phyloP scores from a whole-genome alignment of 2,888 invertebrate genomes.

The Thalpophila matura region DNA sequence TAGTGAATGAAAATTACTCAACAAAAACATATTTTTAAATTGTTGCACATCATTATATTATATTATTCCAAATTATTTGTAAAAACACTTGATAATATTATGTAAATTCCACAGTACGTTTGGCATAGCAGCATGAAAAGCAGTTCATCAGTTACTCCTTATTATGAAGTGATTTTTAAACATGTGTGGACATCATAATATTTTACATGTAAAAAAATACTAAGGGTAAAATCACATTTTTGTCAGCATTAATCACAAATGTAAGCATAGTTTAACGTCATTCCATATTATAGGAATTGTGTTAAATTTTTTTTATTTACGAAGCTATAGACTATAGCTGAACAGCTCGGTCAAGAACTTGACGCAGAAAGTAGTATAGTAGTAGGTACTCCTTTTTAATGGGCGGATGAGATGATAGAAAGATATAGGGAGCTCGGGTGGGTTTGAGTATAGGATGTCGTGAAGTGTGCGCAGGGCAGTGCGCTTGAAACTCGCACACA shows the following conservation, averaged over 20 bases:
- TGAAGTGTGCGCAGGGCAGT: too few species aligned
- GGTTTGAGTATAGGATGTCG: too few species aligned
- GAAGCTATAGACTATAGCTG: too few species aligned
- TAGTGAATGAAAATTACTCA: conserved; percentile 20
- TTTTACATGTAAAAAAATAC: conserved; percentile 5
- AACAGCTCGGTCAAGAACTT: too few species aligned
- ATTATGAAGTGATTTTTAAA: conserved; percentile 28
- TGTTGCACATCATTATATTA: conserved; percentile 32
- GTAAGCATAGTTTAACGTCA: not conserved
- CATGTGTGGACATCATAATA: conserved; percentile 11
- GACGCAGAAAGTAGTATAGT: too few species aligned
- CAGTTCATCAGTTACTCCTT: conserved; percentile 40
- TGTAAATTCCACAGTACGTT: conserved; percentile 39
- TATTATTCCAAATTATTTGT: conserved; percentile 50
- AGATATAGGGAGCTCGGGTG: too few species aligned
- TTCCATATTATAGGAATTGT: too few species aligned
- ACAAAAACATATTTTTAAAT: conserved; percentile 25
- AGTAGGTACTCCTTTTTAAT: too few species aligned
- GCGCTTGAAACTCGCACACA: too few species aligned
- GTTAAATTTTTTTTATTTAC: too few species aligned
- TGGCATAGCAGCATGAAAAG: conserved; percentile 56
- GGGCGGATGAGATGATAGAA: too few species aligned
- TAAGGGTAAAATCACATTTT: conserved; percentile 15
- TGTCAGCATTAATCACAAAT: conserved; percentile 9
- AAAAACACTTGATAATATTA: conserved; percentile 40